A percentile compares a stretch with the other conserved stretches of the same genome.
Conservation (phyloP, 2,797 vertebrate genomes). For the Poeciliopsis presidionis region DNA sequence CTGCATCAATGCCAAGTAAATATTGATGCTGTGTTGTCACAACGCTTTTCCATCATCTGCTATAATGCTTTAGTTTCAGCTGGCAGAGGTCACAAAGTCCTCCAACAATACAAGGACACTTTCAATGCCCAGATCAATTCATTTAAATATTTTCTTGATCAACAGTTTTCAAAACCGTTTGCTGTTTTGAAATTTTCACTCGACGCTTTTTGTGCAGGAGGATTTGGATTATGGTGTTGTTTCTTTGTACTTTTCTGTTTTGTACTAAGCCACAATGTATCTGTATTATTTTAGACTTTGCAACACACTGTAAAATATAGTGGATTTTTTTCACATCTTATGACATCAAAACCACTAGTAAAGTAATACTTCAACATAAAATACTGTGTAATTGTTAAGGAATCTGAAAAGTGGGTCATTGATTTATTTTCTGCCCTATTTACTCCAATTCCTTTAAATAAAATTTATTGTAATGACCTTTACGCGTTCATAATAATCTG, state of each 20-base stretch:
- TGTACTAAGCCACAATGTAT: neutral
- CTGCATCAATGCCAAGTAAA: slow-evolving; percentile 2
- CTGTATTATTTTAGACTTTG: neutral
- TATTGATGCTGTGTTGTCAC: slow-evolving; percentile 3
- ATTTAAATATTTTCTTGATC: neutral
- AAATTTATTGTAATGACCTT: too few relatives aligned
- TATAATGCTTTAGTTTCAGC: neutral
- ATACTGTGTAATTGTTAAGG: neutral
- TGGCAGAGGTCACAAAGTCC: neutral
- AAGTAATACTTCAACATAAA: neutral
- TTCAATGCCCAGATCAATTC: neutral
- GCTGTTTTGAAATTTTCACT: neutral
- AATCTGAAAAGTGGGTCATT: neutral
- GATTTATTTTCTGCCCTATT: neutral
- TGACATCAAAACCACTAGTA: neutral
- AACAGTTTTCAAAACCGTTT: neutral
- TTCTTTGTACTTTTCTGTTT: neutral
- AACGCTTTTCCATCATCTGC: slow-evolving; percentile 1
- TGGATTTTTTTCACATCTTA: neutral
- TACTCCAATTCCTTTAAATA: neutral
- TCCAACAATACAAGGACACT: neutral
- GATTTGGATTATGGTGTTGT: neutral
- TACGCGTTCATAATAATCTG: neutral
- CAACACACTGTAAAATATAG: neutral
- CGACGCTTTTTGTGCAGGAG: neutral